Percentiles rank a stretch among this genome's conserved stretches.
Conservation (phyloP, 2,797 vertebrate species). For the Sebastes miniatus region DNA sequence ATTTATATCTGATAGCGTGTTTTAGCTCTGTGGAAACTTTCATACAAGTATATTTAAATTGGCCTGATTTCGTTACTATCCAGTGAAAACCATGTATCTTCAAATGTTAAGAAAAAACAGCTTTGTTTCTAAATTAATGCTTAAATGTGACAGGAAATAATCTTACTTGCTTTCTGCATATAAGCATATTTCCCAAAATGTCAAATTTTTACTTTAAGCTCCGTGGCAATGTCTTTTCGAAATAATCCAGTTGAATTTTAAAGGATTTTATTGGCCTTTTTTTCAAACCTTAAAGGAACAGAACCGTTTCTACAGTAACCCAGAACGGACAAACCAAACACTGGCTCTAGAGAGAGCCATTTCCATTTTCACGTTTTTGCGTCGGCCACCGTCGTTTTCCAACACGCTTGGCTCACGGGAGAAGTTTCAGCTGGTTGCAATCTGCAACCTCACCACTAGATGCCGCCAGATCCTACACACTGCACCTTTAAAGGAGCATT, state of each 20-base stretch:
- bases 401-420: too few species aligned
- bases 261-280: background rate
- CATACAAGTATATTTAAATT: background rate
- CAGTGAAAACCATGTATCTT: background rate
- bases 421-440: too few species aligned
- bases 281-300: too few species aligned
- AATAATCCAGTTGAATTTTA: background rate
- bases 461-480: too few species aligned
- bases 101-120: background rate
- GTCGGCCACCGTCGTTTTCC: accelerated
- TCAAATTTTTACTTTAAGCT: too few species aligned
- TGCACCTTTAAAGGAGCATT: background rate
- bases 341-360: accelerated
- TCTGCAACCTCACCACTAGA: too few species aligned
- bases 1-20: background rate
- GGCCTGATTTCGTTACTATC: background rate
- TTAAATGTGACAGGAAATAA: background rate
- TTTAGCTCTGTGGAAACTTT: background rate
- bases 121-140: background rate
- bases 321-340: too few species aligned
- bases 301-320: background rate
- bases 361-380: too few species aligned
- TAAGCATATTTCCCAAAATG: too few species aligned
- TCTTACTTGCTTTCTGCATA: background rate
- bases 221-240: background rate